Conservation (phyloP, 2,888 invertebrate species). For the Aleiodes testaceus region DNA sequence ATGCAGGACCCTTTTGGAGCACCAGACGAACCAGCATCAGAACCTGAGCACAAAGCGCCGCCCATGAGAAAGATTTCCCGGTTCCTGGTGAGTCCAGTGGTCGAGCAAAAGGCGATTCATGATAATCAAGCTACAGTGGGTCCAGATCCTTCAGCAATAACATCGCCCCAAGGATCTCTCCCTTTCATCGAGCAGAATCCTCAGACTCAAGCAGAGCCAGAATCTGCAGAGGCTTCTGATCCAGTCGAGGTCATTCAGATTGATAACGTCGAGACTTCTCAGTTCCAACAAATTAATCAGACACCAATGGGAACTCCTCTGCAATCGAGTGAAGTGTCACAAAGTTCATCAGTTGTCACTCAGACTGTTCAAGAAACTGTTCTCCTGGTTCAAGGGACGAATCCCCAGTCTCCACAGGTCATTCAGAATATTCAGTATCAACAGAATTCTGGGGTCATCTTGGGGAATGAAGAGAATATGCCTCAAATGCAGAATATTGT, state of each 20-base stretch:
- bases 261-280: conserved; percentile 38
- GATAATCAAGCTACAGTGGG: conserved; percentile 39
- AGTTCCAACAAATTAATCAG: conserved; percentile 32
- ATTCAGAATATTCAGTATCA: conserved; percentile 50
- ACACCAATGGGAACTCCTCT: conserved; percentile 52
- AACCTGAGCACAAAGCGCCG: conserved; percentile 64
- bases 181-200: neutral
- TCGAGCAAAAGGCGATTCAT: conserved; percentile 75
- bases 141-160: conserved; percentile 5
- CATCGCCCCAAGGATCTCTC: neutral
- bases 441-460: conserved; percentile 43
- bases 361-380: conserved; percentile 57
- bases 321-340: conserved; percentile 43
- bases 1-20: conserved; percentile 45
- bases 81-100: conserved; percentile 87
- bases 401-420: conserved; percentile 36
- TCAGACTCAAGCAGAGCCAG: neutral
- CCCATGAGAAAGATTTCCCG: conserved; percentile 83
- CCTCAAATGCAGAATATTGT: conserved; percentile 26
- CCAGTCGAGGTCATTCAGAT: conserved; percentile 36
- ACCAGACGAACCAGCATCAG: conserved; percentile 49
- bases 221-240: neutral
- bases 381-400: conserved; percentile 46
- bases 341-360: conserved; percentile 46
- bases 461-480: conserved; percentile 48